A percentile compares a stretch with the other conserved stretches of the same genome.
These are phyloP conservation scores for Cataglyphis livida DNA, from an alignment of 2,888 invertebrate genomes.

Conservation along the genomic window DNA sequence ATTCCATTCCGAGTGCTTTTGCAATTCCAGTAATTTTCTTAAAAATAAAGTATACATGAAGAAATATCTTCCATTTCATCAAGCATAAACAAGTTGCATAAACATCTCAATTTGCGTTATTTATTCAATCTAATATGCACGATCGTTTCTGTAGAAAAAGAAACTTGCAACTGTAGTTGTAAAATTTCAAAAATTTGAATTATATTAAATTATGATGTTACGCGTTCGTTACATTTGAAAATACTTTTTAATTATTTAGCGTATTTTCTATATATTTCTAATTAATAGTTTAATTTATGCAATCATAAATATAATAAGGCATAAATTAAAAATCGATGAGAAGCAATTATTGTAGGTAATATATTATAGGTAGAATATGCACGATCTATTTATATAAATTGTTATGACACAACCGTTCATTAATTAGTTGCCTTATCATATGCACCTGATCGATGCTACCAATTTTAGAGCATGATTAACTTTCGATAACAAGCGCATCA, in stretches of 20 bases:
- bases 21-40: background rate
- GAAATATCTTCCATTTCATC: slow-evolving; percentile 17
- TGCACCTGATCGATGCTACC: slow-evolving; percentile 29
- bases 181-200: slow-evolving; percentile 54
- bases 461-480: slow-evolving; percentile 30
- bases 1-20: background rate
- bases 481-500: background rate
- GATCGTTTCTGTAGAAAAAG: slow-evolving; percentile 44
- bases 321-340: slow-evolving; percentile 15
- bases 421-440: slow-evolving; percentile 51
- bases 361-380: slow-evolving; percentile 17
- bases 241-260: slow-evolving; percentile 19
- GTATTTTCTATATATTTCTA: background rate
- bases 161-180: slow-evolving; percentile 47
- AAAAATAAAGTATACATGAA: slow-evolving; percentile 10
- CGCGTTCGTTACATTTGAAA: slow-evolving; percentile 45
- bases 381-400: slow-evolving; percentile 9
- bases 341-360: slow-evolving; percentile 30
- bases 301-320: background rate
- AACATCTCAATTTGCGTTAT: slow-evolving; percentile 62
- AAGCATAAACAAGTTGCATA: slow-evolving; percentile 37
- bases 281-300: slow-evolving; percentile 38
- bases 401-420: slow-evolving; percentile 42
- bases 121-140: slow-evolving; percentile 47
- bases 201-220: slow-evolving; percentile 59